Evolutionary conservation across 2,113 vertebrate genomes (phyloP).

Genomic region (Callithrix jacchus): DNA sequence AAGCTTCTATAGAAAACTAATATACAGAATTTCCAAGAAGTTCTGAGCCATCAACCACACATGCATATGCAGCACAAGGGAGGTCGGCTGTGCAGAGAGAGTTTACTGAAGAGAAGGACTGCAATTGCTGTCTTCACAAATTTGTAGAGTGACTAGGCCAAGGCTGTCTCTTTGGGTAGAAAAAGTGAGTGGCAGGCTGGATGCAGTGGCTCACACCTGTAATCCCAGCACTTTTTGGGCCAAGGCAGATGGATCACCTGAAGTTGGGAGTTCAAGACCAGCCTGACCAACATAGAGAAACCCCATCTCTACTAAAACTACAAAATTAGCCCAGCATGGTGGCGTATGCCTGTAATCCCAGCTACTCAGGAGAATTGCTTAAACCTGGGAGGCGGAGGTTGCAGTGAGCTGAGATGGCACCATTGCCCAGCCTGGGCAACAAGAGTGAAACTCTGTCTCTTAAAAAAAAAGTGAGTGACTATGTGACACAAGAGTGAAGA

Average conservation of each 20-base stretch:
- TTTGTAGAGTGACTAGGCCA: background rate
- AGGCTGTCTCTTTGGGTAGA: background rate
- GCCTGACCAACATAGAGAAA: no score
- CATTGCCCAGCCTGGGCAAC: no score
- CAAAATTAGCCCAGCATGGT: no score
- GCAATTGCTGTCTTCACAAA: background rate
- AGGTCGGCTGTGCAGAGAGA: background rate
- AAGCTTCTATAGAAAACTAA: background rate
- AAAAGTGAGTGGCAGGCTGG: background rate
- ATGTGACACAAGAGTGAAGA: background rate
- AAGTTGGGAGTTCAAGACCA: no score
- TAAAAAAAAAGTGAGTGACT: no score
- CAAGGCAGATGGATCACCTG: rapidly evolving
- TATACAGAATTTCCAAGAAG: background rate
- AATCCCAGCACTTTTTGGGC: no score
- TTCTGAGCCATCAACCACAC: background rate
- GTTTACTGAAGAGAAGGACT: background rate
- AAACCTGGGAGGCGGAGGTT: no score
- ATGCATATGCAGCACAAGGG: background rate
- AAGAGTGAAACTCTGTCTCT: no score
- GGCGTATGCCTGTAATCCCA: no score
- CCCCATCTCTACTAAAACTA: no score
- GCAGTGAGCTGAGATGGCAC: no score
- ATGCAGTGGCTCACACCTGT: rapidly evolving
- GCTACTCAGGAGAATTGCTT: no score